A percentile compares a stretch with the other conserved stretches of the same genome.
Evolutionary conservation across 2,797 vertebrate species (phyloP).

Genomic region (Labeo calbasu): DNA sequence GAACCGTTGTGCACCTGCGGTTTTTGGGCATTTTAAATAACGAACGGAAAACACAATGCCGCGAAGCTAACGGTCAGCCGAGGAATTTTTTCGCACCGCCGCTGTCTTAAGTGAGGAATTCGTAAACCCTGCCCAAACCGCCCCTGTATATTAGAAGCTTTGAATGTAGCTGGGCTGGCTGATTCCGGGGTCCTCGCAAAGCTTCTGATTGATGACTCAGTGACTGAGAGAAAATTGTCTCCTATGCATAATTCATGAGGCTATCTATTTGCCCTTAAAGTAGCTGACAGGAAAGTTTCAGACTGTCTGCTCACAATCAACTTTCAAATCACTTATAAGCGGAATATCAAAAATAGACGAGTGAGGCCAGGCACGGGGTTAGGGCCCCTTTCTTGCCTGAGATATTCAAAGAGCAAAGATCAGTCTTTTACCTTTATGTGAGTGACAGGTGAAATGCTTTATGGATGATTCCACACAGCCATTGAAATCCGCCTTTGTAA

Average conservation of each 20-base stretch:
- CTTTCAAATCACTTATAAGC: conserved; percentile 93
- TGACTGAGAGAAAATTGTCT: conserved; percentile 94
- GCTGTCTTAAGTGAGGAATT: conserved; percentile 83
- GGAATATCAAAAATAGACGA: conserved; percentile 93
- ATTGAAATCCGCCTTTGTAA: conserved; percentile 51
- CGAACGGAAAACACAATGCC: conserved; percentile 26
- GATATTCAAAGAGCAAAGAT: conserved; percentile 77
- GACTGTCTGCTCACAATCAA: conserved; percentile 93
- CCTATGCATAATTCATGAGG: conserved; percentile 94
- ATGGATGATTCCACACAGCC: conserved; percentile 50
- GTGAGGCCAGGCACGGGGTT: conserved; percentile 84
- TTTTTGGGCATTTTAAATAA: conserved; percentile 70
- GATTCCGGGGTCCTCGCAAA: conserved; percentile 90
- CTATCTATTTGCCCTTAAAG: conserved; percentile 94
- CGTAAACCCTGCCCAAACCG: conserved; percentile 82
- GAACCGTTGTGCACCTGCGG: conserved; percentile 80
- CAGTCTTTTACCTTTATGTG: conserved; percentile 78
- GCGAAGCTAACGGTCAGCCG: conserved; percentile 5
- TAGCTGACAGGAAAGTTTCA: conserved; percentile 94
- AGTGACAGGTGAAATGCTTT: conserved; percentile 75
- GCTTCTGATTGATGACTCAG: conserved; percentile 94
- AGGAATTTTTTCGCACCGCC: conserved; percentile 72
- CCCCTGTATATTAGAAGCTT: conserved; percentile 85
- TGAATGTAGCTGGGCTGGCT: conserved; percentile 86
- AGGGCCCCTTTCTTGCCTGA: conserved; percentile 82